phyloP scores from a whole-genome alignment of 2,113 vertebrate genomes.

The Oreochromis tanganicae region DNA sequence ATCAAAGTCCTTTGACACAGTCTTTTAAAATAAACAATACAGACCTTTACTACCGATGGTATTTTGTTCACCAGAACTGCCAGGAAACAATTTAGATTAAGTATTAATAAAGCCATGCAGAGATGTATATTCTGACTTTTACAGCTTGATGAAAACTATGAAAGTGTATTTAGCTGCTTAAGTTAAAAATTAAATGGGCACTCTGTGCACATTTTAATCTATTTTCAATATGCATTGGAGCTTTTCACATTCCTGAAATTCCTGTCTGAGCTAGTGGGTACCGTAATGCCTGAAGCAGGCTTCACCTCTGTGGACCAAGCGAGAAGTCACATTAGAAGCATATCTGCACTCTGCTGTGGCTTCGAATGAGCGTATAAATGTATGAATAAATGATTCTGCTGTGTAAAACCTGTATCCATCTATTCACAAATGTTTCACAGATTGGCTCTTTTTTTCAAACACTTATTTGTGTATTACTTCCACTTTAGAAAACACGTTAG shows the following conservation, averaged over 20 bases:
- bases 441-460: neutral
- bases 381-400: neutral
- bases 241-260: slow-evolving; percentile 81
- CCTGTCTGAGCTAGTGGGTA: slow-evolving; percentile 67
- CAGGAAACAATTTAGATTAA: neutral
- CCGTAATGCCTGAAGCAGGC: slow-evolving; percentile 69
- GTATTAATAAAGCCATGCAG: neutral
- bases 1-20: neutral
- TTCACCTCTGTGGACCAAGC: neutral
- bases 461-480: neutral
- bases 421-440: neutral
- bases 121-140: neutral
- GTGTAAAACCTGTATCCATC: neutral
- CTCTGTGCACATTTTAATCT: slow-evolving; percentile 45
- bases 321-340: neutral
- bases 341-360: neutral
- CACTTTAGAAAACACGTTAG: neutral
- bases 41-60: neutral
- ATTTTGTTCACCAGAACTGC: neutral
- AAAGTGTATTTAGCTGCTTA: neutral
- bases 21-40: neutral
- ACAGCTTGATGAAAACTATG: neutral
- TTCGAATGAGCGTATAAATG: neutral
- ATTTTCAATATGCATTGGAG: slow-evolving; percentile 73
- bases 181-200: neutral